phyloP scores from a whole-genome alignment of 2,113 vertebrate genomes.

The Epinephelus lanceolatus region DNA sequence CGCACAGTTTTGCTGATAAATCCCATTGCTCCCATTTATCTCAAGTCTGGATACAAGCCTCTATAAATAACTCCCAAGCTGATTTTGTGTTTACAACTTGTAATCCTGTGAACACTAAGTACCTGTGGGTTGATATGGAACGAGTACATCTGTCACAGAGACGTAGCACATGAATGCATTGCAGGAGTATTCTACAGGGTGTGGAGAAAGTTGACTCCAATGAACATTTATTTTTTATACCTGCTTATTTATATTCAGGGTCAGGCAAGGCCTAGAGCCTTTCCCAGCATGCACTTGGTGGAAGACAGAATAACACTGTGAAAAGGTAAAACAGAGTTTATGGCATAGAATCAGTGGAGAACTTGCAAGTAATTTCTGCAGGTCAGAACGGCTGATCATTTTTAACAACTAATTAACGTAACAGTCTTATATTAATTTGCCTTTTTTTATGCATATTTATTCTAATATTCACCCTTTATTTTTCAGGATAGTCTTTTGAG shows the following conservation, averaged over 20 bases:
- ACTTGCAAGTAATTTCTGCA: not conserved
- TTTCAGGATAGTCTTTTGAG: not conserved
- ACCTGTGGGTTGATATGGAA: constrained; percentile 48
- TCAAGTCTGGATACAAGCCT: constrained; percentile 33
- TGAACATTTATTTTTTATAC: not conserved
- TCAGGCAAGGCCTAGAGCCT: not conserved
- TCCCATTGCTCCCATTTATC: constrained; percentile 40
- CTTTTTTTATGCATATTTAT: not conserved
- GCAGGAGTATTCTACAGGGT: not conserved
- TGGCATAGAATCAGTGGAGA: not conserved
- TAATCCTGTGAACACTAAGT: constrained; percentile 57
- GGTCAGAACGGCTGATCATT: not conserved
- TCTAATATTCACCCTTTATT: not conserved
- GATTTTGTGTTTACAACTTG: constrained; percentile 62
- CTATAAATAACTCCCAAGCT: constrained; percentile 49
- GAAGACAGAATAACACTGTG: not conserved
- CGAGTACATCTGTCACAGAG: constrained; percentile 42
- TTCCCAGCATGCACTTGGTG: not conserved
- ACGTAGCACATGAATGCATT: not conserved
- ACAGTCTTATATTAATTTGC: not conserved
- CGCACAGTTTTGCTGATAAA: constrained; percentile 36
- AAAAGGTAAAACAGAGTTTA: not conserved
- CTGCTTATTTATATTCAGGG: not conserved
- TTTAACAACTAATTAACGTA: not conserved
- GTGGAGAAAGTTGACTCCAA: constrained; percentile 9